These are phyloP conservation scores for Epinephelus fuscoguttatus DNA, from an alignment of 2,113 vertebrate genomes.

Conservation along the genomic window DNA sequence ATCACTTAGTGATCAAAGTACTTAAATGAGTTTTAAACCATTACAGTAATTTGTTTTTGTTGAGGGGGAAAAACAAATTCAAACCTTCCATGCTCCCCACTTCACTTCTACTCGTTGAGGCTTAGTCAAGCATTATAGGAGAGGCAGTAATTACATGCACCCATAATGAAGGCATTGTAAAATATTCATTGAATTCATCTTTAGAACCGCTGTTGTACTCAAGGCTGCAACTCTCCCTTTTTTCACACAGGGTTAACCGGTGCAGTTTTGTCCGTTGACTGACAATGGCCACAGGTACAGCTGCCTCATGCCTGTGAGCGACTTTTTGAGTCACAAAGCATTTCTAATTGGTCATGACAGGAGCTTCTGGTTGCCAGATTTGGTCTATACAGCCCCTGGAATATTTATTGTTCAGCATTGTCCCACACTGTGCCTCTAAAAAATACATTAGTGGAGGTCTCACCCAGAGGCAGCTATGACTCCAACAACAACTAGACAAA, in stretches of 20 bases:
- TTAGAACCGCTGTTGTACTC: slow-evolving; percentile 34
- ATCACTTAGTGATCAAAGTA: slow-evolving; percentile 71
- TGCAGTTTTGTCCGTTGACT: slow-evolving; percentile 56
- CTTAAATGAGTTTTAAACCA: slow-evolving; percentile 65
- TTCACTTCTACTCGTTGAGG: slow-evolving; percentile 53
- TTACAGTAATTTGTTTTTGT: slow-evolving; percentile 74
- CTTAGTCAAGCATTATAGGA: slow-evolving; percentile 65
- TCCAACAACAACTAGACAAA: slow-evolving; percentile 26
- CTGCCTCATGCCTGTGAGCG: slow-evolving; percentile 56
- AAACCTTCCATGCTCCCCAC: slow-evolving; percentile 36
- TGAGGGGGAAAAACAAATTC: slow-evolving; percentile 39
- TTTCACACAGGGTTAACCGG: slow-evolving; percentile 25
- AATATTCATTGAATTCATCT: slow-evolving; percentile 74
- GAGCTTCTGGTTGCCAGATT: slow-evolving; percentile 75
- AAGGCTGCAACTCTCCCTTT: slow-evolving; percentile 13
- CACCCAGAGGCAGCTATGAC: slow-evolving; percentile 16
- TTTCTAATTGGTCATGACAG: slow-evolving; percentile 80
- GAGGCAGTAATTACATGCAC: slow-evolving; percentile 73
- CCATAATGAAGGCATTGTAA: slow-evolving; percentile 70
- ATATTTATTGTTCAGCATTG: slow-evolving; percentile 62
- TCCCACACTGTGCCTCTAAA: slow-evolving; percentile 43
- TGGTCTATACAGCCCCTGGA: slow-evolving; percentile 65
- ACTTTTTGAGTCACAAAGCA: slow-evolving; percentile 68
- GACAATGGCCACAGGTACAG: slow-evolving; percentile 71
- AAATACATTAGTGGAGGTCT: slow-evolving; percentile 51